Base-by-base conservation (phyloP, 2,797 vertebrate genomes). In the Gallinago stenura region DNA sequence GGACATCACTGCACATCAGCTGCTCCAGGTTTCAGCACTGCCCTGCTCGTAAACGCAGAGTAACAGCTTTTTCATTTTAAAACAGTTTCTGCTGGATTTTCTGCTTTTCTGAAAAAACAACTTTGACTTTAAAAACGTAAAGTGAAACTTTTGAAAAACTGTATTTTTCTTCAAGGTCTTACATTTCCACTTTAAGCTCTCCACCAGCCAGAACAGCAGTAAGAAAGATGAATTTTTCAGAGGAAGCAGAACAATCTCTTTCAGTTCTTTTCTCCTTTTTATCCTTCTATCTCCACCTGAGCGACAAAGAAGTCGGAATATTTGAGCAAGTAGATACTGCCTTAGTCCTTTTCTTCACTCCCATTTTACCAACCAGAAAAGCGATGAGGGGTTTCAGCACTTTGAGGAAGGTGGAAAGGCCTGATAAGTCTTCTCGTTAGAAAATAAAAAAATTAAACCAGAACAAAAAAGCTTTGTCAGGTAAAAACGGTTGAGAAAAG, bases 271-370 rank as follows among this genome's bases (percentile, higher is more conserved):
- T 50, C 68, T 84, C 37, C 46, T 85, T 92, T 91, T 89, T 50
- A 76, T 76, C 50, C 62, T 88, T 90, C 46, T 83, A 19, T 89
- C 90, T 81, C 73, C 73, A 90, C 90, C 58, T 46, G 58, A 69
- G 37, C 3, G 6, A 95, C 75, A 92, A 76, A 73, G 56, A 50
- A 79, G 31, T 82, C 51, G 26, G 81, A 97, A 95, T 89, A 92
- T 87, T 45, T 85, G 65, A 94, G 50, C 57, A 83, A 83, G 75
- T 37, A 73, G n/a, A 81, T 85, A 73, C 53, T 82, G 41, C 87
- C 14, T 70, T 37, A 83, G 43, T 80, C 64, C 33, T 19, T 79
- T 84, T 90, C 68, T 95, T 92, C 56, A 62, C 39, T 93, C 58
- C 41, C 14, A 37, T 85, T 93, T 93, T 81, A 75, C 53, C 61